Evolutionary conservation across 2,888 invertebrate species (phyloP).

Genomic region (Fissipunctia ypsillon): DNA sequence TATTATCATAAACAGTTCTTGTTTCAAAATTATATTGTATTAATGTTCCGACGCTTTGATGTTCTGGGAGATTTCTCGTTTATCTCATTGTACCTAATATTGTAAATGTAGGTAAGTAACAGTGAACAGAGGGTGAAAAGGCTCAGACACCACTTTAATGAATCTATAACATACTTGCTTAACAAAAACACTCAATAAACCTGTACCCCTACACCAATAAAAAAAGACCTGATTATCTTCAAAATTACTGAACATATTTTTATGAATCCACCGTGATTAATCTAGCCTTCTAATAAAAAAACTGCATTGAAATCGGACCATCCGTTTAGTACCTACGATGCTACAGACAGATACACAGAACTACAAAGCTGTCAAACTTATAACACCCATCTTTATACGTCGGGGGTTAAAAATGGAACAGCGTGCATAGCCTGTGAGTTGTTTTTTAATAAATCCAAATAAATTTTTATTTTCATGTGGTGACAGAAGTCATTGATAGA

Average conservation of each 20-base stretch:
- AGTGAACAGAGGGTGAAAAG: neutral
- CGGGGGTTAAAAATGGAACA: no score
- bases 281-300: no score
- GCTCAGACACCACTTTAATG: neutral
- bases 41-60: conserved; percentile 9
- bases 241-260: no score
- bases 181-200: neutral
- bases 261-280: no score
- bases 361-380: no score
- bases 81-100: neutral
- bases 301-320: no score
- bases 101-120: neutral
- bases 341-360: no score
- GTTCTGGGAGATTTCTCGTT: neutral
- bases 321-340: no score
- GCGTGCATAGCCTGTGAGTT: no score
- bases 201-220: no score
- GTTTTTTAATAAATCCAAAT: neutral
- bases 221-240: no score
- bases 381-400: no score
- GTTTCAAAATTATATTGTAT: conserved; percentile 14
- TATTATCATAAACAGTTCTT: conserved; percentile 37
- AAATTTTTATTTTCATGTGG: neutral
- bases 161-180: neutral
- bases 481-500: neutral